phyloP scores from a whole-genome alignment of 2,888 invertebrate genomes.

The Mythimna vitellina region DNA sequence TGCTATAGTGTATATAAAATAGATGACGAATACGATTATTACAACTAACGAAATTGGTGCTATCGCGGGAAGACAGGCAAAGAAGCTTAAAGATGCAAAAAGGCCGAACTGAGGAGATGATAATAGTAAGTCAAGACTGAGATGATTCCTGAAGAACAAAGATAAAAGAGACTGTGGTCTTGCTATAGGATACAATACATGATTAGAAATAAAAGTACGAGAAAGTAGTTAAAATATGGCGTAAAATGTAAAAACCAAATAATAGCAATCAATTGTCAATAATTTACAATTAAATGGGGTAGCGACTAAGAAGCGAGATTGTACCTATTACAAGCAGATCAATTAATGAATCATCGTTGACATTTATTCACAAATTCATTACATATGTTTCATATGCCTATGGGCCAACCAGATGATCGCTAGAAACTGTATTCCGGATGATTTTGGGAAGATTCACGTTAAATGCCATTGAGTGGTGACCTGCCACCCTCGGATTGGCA shows the following conservation, averaged over 20 bases:
- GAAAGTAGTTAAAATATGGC: background rate
- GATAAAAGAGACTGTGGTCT: background rate
- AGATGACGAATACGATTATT: background rate
- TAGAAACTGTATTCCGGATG: conserved; percentile 11
- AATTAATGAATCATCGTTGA: background rate
- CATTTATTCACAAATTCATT: background rate
- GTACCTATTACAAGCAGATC: background rate
- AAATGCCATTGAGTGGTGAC: background rate
- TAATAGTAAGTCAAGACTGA: background rate
- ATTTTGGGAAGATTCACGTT: conserved; percentile 18
- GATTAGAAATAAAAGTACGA: too few species aligned
- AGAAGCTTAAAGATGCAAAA: background rate
- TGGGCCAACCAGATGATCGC: background rate
- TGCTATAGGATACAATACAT: too few species aligned
- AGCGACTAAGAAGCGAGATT: background rate
- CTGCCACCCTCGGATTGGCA: conserved; percentile 7
- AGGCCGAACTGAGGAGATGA: background rate
- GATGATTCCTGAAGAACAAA: too few species aligned
- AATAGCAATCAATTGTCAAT: conserved; percentile 9
- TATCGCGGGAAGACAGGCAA: background rate
- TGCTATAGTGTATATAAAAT: background rate
- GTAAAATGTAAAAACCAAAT: background rate
- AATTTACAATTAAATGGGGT: background rate
- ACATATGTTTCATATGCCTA: background rate
- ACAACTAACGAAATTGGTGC: background rate